Evolutionary conservation across 2,113 vertebrate species (phyloP), one percentile per base, ranked within the genome.

Genomic region (Notothenia coriiceps): DNA sequence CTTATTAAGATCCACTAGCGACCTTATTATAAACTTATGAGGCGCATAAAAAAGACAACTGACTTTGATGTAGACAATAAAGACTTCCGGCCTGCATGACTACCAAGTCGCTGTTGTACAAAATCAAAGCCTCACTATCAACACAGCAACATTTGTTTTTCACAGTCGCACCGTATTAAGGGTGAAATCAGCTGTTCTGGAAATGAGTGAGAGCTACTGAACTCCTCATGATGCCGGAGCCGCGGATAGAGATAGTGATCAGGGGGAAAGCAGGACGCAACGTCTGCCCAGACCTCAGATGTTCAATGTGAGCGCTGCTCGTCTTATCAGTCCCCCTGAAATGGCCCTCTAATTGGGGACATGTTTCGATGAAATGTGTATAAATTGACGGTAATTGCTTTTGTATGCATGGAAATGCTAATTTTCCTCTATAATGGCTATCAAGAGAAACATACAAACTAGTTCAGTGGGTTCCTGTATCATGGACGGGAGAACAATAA

Each of bases 331-430:
- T 68, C 81, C 20, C 20, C 83, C 77, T 70, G 85, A 90, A 94
- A 91, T 91, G 82, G 86, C 66, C 78, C 64, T 86, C 71, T 94
- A 94, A 95, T 94, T 94, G 94, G 82, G 88, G 80, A 94, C 85
- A 91, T 91, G 90, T 92, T 93, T 88, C 67, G 74, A 90, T 91
- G 63, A 94, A 93, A 90, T 84, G 88, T 93, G 90, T 87, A 86
- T 85, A 92, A 95, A 93, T 94, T 89, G 93, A 87, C 67, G 63
- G 88, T 95, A 95, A 95, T 95, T 94, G 93, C 93, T 92, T 94
- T 87, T 93, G 91, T 91, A 88, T 92, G 91, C 92, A 89, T 92
- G 92, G 83, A 89, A 94, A 94, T 93, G 87, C 82, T 74, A 87
- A 94, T 94, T 91, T 91, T 63, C 81, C 83, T 92, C 77, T 72